Base-by-base conservation (phyloP, 2,888 invertebrate species). In the Drosophila kokeensis region DNA sequence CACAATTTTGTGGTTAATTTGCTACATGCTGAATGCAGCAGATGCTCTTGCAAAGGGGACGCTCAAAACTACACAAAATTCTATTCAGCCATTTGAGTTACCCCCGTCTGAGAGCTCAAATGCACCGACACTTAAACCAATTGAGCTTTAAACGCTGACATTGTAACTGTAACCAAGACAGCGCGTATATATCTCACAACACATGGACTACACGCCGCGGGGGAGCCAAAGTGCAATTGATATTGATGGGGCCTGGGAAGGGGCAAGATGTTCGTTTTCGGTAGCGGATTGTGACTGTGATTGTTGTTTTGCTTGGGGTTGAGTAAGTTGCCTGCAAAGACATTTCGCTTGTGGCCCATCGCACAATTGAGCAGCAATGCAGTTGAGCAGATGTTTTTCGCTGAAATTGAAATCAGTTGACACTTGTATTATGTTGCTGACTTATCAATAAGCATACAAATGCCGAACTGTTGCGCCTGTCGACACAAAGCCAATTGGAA, bases 81-180 rank as follows among this genome's bases (percentile, higher is more conserved):
- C 30, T 11, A 61, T 36, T 45, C 42, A 63, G 42, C 30, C 34
- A 15, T 29, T 54, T 42, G 57, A 66, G 52, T 67, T 61, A 38
- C 70, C 67, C 72, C 59, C 57, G 29, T 21, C 29, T 21, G 36
- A 59, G 24, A 54, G 30, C 72, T 59, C 77, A 77, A 87, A 73
- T 73, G 77, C 75, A 38, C 71, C 68, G 69, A 57, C 89, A 86
- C 89, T 89, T 80, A 69, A 80, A 73, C 82, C 88, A 86, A 89
- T 87, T 89, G 89, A 80, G 87, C 80, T 82, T 87, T 87, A 89
- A 89, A 78, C 82, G 85, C 69, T 69, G 71, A 70, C 78, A 77
- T 45, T 64, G 75, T 61, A 73, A 76, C 79, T 65, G 67, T 60
- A 63, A 30, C 73, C 70, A 64, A 63, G 69, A 68, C 54, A 61